Conservation (phyloP, 2,797 vertebrate species). For the Pitangus sulphuratus region DNA sequence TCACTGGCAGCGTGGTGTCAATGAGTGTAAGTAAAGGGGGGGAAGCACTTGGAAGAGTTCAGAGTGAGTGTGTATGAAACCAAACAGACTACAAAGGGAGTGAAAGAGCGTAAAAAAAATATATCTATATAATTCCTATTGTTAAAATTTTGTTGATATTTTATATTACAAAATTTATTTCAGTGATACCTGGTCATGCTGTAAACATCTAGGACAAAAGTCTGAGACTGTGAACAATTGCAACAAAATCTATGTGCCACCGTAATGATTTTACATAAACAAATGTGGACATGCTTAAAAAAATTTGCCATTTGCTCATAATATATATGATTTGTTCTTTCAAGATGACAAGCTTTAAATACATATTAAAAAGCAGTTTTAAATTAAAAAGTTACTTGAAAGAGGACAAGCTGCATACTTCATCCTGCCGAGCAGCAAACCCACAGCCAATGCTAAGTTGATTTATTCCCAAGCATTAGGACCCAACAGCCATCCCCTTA, state of each 20-base stretch:
- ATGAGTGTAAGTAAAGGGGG: background rate
- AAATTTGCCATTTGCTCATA: background rate
- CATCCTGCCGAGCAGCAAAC: background rate
- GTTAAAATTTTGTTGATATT: background rate
- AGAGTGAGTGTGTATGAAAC: background rate
- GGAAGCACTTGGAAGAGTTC: background rate
- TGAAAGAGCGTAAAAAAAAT: background rate
- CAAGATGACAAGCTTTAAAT: background rate
- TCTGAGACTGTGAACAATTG: background rate
- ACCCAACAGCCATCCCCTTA: background rate
- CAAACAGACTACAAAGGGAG: background rate
- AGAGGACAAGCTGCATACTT: background rate
- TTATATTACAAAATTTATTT: background rate
- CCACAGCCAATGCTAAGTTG: background rate
- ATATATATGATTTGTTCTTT: background rate
- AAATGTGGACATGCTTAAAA: background rate
- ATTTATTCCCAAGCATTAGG: background rate
- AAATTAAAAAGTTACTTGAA: background rate
- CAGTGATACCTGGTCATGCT: background rate
- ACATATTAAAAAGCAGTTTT: background rate
- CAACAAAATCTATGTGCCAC: background rate
- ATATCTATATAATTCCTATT: background rate
- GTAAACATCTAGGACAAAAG: background rate
- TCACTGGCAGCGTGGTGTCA: constrained; percentile 5
- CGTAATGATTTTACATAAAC: background rate